Evolutionary conservation across 64 coral and sea anemone species (phyloP), one percentile per base, ranked within the genome.

Genomic region (Orbicella faveolata): DNA sequence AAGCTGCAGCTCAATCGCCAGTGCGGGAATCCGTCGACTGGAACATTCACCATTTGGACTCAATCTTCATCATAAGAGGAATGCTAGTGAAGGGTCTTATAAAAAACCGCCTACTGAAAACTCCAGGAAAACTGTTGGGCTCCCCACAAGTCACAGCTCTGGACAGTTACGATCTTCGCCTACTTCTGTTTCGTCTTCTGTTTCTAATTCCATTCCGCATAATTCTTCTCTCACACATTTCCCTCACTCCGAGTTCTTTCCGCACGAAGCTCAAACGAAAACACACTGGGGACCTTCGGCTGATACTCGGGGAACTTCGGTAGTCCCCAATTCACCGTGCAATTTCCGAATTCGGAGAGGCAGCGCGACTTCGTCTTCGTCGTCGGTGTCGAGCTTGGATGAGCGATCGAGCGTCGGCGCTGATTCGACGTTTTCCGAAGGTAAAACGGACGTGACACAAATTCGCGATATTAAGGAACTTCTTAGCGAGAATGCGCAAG

Each of bases 31-130:
- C 8, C 88, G 95, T 12, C 81, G 89, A 65, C 95, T 97, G 9
- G 95, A 97, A 63, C 95, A 97, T 64, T 97, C 95, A 2, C 95
- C 95, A 12, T 97, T 97, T 84, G 95, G 95, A 33, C 95, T 97
- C 30, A 97, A 94, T 36, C 75, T 97, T 73, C 95, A 97, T 75
- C 92, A 97, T 61, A 97, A 87, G 67, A 90, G 89, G 79, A 65
- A 88, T 34, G 63, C 63, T 64, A 87, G 95, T 64, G 84, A 91
- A 41, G 39, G 83, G 57, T 62, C 83, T 17, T 66, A 91, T 75
- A 88, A 91, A 91, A 76, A 94, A 52, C 39, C 75, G 79, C 80
- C 81, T 6, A 17, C 79, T 73, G 80, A 81, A 83, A 68, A 89
- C 30, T 54, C 73, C 63, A n/a, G 87, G 41, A 85, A 85, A 85